A percentile compares a stretch with the other conserved stretches of the same genome.
Evolutionary conservation across 2,888 invertebrate genomes (phyloP).

Genomic region (Parapristionchus giblindavisi): DNA sequence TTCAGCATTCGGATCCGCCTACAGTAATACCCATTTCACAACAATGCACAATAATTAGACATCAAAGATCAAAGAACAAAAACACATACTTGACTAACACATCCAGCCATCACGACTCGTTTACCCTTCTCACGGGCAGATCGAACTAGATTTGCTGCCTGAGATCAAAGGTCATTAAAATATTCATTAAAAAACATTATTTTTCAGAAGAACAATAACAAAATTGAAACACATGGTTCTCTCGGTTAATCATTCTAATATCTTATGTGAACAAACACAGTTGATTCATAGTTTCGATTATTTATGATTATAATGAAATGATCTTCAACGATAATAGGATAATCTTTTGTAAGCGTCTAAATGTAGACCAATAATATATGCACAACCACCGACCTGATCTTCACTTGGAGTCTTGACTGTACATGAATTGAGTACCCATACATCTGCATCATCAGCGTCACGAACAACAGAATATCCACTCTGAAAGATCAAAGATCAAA

Average conservation of each 20-base stretch:
- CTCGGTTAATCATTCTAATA: too few relatives aligned
- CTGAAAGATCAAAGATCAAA: constrained; percentile 14
- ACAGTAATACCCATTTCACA: not conserved
- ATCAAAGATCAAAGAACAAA: constrained; percentile 6
- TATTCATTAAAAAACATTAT: not conserved
- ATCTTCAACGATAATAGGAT: not conserved
- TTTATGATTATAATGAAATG: not conserved
- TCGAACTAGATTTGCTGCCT: constrained; percentile 42
- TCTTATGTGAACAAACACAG: too few relatives aligned
- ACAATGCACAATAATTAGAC: not conserved
- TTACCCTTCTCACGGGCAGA: constrained; percentile 51
- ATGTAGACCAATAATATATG: too few relatives aligned
- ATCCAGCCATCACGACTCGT: constrained; percentile 90
- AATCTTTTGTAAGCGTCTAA: not conserved
- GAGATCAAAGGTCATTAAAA: not conserved
- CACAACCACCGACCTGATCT: constrained; percentile 62
- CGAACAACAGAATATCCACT: constrained; percentile 72
- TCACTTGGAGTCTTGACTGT: constrained; percentile 98
- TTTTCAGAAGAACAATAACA: not conserved
- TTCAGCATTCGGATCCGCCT: constrained; percentile 75
- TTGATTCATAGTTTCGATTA: not conserved
- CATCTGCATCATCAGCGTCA: constrained; percentile 83
- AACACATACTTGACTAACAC: constrained; percentile 84
- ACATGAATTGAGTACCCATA: constrained; percentile 96
- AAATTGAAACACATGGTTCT: too few relatives aligned